Percentiles rank a stretch among this genome's conserved stretches.
Conservation (phyloP, 2,113 vertebrate genomes). For the Ciconia maguari region DNA sequence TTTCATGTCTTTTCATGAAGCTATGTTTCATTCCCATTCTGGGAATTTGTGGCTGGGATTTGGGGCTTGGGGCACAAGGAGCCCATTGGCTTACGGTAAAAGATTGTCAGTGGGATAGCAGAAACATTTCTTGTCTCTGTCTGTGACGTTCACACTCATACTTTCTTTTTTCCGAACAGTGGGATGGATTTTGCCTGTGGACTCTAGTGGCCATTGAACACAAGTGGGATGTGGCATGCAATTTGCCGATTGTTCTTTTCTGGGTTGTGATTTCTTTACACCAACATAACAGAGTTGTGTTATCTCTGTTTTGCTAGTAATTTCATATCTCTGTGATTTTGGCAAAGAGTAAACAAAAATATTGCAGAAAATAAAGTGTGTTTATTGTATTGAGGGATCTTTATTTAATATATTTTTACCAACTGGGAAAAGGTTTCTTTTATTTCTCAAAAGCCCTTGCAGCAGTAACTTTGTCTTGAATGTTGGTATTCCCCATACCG, state of each 20-base stretch:
- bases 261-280: neutral
- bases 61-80: neutral
- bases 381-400: neutral
- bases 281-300: neutral
- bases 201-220: neutral
- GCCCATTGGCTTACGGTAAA: neutral
- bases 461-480: neutral
- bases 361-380: neutral
- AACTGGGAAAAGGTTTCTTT: neutral
- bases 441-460: neutral
- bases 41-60: neutral
- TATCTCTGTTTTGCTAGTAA: neutral
- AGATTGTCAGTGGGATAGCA: neutral
- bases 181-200: neutral
- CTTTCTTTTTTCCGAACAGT: neutral
- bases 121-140: neutral
- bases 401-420: neutral
- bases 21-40: neutral
- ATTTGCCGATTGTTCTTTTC: neutral
- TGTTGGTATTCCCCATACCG: neutral
- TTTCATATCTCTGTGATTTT: neutral
- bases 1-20: neutral
- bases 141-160: accelerated
- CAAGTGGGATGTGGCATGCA: neutral
- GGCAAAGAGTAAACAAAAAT: neutral